Conservation (phyloP, 2,113 vertebrate genomes). For the Rhombomys opimus region DNA sequence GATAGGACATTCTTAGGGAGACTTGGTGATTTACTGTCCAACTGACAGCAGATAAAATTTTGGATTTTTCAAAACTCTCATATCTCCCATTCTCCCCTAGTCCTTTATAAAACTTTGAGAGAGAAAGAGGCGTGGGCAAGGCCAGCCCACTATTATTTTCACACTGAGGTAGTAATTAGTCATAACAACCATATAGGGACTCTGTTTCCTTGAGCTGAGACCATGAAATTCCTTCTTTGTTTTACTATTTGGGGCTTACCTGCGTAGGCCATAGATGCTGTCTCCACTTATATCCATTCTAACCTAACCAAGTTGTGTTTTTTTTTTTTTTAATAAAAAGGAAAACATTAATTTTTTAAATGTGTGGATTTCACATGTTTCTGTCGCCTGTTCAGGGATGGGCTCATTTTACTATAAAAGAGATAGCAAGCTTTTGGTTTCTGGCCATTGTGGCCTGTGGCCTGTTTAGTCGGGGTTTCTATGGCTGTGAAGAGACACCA, state of each 20-base stretch:
- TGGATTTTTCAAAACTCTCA: not conserved
- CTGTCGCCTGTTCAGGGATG: not conserved
- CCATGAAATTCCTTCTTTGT: not conserved
- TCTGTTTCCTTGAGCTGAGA: not conserved
- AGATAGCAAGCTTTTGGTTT: not conserved
- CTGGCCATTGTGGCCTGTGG: no score
- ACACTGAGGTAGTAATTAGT: no score
- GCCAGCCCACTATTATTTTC: not conserved
- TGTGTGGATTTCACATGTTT: not conserved
- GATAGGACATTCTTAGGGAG: not conserved
- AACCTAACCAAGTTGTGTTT: not conserved
- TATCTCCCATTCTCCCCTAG: rapidly evolving
- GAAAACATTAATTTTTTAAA: not conserved
- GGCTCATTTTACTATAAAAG: not conserved
- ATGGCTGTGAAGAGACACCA: not conserved
- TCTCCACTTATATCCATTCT: not conserved
- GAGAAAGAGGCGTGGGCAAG: not conserved
- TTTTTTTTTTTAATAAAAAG: not conserved
- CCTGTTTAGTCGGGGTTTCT: not conserved
- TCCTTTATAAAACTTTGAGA: not conserved
- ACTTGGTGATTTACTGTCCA: not conserved
- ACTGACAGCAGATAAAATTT: not conserved
- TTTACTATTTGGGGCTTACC: not conserved
- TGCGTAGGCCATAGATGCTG: not conserved
- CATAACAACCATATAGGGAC: no score